Percentiles rank a stretch among this genome's conserved stretches.
These are phyloP conservation scores for Heterodera filipjevi DNA, from an alignment of 2,888 invertebrate genomes.

Conservation along the genomic window DNA sequence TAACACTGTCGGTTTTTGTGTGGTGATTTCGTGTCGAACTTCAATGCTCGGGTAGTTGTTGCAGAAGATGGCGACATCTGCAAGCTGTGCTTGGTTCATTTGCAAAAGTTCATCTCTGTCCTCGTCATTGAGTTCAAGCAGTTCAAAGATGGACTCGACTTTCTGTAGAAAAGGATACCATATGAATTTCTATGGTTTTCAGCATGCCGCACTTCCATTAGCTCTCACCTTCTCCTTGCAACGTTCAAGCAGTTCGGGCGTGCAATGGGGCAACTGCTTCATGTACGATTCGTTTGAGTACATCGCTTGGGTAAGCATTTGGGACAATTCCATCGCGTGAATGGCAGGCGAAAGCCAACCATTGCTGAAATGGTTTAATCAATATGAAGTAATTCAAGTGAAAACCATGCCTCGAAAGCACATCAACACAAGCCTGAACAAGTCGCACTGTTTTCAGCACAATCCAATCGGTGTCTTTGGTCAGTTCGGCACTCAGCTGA, in stretches of 20 bases:
- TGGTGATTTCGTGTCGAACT: constrained; percentile 85
- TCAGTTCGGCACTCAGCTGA: constrained; percentile 91
- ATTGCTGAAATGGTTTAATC: constrained; percentile 73
- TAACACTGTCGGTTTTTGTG: constrained; percentile 73
- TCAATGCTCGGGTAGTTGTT: constrained; percentile 99
- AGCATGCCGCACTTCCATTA: too few relatives aligned
- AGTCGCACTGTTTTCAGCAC: constrained; percentile 72
- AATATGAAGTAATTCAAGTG: neutral
- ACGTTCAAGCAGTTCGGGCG: constrained; percentile 81
- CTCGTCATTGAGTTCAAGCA: constrained; percentile 86
- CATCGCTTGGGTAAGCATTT: constrained; percentile 99
- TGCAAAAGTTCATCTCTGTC: constrained; percentile 76
- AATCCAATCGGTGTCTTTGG: constrained; percentile 90
- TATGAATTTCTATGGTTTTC: too few relatives aligned
- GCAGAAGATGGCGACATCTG: constrained; percentile 96
- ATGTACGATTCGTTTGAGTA: constrained; percentile 98
- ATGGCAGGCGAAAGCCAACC: constrained; percentile 98
- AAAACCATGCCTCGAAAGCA: constrained; percentile 71
- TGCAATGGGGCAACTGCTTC: constrained; percentile 94
- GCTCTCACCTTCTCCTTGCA: constrained; percentile 81
- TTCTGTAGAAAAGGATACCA: constrained; percentile 52
- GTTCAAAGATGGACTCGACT: constrained; percentile 90
- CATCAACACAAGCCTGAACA: constrained; percentile 83
- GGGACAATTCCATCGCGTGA: constrained; percentile 98
- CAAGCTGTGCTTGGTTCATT: constrained; percentile 82